These are phyloP conservation scores for Halcyon senegalensis DNA, from an alignment of 2,113 vertebrate species.

Conservation along the genomic window DNA sequence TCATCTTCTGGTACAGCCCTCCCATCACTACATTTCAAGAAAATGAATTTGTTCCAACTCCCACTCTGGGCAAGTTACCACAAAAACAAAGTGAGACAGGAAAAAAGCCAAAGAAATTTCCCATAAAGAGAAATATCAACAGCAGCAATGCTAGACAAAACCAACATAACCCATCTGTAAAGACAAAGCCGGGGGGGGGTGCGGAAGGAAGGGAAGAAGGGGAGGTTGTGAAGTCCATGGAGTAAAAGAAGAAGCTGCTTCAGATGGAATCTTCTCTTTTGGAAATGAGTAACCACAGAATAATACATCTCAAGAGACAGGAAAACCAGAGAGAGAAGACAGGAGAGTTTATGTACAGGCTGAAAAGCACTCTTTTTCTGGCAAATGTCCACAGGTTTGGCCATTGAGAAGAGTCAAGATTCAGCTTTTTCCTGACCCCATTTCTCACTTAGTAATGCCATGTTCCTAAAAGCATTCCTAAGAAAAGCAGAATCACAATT, in stretches of 20 bases:
- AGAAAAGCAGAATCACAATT: neutral
- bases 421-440: neutral
- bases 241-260: neutral
- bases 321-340: neutral
- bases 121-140: constrained; percentile 1
- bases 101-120: constrained; percentile 24
- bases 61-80: constrained; percentile 39
- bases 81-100: neutral
- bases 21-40: constrained; percentile 44
- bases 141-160: constrained; percentile 6
- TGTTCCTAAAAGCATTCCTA: neutral
- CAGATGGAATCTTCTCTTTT: neutral
- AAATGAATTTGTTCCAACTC: constrained; percentile 57
- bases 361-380: neutral
- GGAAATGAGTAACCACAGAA: neutral
- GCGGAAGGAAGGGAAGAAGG: too few relatives aligned
- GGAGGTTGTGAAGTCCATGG: neutral
- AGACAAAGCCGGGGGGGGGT: neutral
- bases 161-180: neutral
- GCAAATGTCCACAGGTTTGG: neutral
- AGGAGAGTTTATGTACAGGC: neutral
- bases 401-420: neutral
- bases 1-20: neutral
- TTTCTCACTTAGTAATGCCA: neutral
- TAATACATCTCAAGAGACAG: neutral